Evolutionary conservation across 1,140 invertebrate species (phyloP), one percentile per base, ranked within the genome.

Genomic region (Hylaeus anthracinus): DNA sequence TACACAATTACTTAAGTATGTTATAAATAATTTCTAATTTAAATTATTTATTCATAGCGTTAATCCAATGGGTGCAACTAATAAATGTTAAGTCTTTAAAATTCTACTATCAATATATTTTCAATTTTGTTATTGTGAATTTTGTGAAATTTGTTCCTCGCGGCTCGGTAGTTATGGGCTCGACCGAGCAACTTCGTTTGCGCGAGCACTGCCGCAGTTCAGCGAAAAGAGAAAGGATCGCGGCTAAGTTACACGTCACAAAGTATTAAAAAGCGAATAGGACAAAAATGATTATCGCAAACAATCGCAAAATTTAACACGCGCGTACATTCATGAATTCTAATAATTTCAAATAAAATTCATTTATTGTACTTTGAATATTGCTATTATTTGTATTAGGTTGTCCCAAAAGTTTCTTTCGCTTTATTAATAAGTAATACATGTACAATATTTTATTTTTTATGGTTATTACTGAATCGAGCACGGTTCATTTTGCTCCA

Each of bases 11-110:
- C 43, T 64, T 79, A 79, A 71, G 55, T 26, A 66, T 5, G 0
- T 48, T 37, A 6, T 65, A 15, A 14, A 63, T 58, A 5, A 53
- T 43, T 64, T 45, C 37, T 79, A 58, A 3, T 56, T 61, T 61
- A 61, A 63, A 60, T 78, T 79, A 79, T 79, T 79, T 79, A 72
- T 65, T 79, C 63, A 37, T 73, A 78, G 67, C 6, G 45, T 41
- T 63, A 73, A 39, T 65, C 48, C 41, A 45, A 51, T 70, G 55
- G 53, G 70, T 72, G 48, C 76, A 79, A n/a, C 14, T 64, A n/a
- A 60, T 72, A 64, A 12, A 48, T 12, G 9, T 77, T 77, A 70
- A n/a, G 45, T 70, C 10, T 51, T 37, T 45, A 39, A 51, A 55
- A 74, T 51, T 72, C 72, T 39, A 43, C 53, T 81, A 64, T 64